Conservation (phyloP, 2,797 vertebrate species). For the Tapirus indicus region DNA sequence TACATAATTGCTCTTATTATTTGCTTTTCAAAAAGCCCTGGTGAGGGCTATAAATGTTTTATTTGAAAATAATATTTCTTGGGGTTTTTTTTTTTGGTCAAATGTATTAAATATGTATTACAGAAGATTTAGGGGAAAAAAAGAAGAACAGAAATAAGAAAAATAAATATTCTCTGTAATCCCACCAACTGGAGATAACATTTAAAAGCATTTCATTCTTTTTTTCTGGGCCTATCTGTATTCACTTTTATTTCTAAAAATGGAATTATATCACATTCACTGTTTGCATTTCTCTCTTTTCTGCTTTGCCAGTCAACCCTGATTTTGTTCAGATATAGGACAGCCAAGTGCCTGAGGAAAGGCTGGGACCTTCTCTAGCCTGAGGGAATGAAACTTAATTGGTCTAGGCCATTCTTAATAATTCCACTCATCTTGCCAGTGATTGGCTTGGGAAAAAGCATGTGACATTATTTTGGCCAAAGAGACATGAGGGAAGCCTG, state of each 20-base stretch:
- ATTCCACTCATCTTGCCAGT: not conserved
- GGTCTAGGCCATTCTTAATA: not conserved
- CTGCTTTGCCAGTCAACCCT: not conserved
- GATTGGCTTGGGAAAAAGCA: not conserved
- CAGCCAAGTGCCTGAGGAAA: not conserved
- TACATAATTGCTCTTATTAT: not conserved
- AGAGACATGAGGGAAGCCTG: not conserved
- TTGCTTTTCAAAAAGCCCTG: not conserved
- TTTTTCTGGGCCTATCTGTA: not conserved
- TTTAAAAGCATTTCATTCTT: not conserved
- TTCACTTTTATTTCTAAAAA: constrained; percentile 43
- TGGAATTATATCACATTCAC: not conserved
- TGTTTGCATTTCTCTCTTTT: not conserved
- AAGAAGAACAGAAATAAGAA: not conserved
- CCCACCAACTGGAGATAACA: not conserved
- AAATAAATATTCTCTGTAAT: not conserved
- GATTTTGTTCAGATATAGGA: not conserved
- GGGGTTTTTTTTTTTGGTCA: not conserved
- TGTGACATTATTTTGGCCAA: constrained; percentile 19
- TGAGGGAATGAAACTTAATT: not conserved
- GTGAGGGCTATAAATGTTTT: not conserved
- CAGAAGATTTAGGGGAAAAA: not conserved
- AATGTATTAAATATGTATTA: not conserved
- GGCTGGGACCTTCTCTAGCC: not conserved
- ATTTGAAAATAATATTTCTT: constrained; percentile 36